A percentile compares a stretch with the other conserved stretches of the same genome.
Conservation (phyloP, 1,140 invertebrate species). For the Halyomorpha halys region DNA sequence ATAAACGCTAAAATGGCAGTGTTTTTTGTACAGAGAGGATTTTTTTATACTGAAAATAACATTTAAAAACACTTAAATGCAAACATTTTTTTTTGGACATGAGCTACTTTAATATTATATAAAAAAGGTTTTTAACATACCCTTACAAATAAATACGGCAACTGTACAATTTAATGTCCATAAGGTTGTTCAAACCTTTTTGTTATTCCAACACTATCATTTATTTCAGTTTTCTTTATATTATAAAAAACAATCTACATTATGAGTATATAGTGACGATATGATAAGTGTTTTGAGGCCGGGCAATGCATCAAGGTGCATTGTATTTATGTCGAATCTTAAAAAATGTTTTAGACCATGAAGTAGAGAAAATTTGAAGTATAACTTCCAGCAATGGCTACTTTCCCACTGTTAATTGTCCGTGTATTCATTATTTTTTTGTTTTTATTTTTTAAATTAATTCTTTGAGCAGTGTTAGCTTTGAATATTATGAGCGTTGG, state of each 20-base stretch:
- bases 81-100: conserved; percentile 16
- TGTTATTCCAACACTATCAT: conserved; percentile 15
- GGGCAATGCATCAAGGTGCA: conserved; percentile 8
- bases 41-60: conserved; percentile 16
- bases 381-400: conserved; percentile 9
- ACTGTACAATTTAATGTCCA: conserved; percentile 15
- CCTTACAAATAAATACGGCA: conserved; percentile 18
- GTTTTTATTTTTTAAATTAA: conserved; percentile 6
- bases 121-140: conserved; percentile 16
- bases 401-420: background rate
- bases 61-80: conserved; percentile 19
- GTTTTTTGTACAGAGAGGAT: conserved; percentile 15
- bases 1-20: conserved; percentile 18
- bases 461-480: conserved; percentile 17
- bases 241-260: conserved; percentile 16
- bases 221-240: background rate
- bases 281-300: conserved; percentile 18
- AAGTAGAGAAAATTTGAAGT: conserved; percentile 11
- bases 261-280: conserved; percentile 17
- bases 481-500: conserved; percentile 15
- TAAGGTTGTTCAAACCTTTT: background rate
- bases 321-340: conserved; percentile 6
- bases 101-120: conserved; percentile 17
- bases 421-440: conserved; percentile 1
- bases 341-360: conserved; percentile 16